Evolutionary conservation across 2,113 vertebrate species (phyloP).

Genomic region (Hyperopisus bebe): DNA sequence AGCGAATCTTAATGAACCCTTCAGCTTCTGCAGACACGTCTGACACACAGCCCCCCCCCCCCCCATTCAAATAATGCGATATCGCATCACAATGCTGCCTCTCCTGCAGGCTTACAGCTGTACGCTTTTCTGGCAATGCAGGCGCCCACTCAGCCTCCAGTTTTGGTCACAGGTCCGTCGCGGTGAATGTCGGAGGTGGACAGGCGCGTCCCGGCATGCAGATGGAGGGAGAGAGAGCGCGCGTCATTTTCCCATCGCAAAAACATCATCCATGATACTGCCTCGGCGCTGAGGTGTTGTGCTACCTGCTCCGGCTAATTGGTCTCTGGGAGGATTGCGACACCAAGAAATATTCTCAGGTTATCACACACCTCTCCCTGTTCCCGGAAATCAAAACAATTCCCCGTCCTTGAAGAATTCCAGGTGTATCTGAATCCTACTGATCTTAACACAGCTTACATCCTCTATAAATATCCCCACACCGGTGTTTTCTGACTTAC

Average conservation of each 20-base stretch:
- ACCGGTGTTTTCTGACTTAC: neutral
- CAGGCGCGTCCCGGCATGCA: neutral
- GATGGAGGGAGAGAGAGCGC: neutral
- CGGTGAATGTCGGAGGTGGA: neutral
- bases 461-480: neutral
- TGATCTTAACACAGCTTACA: slow-evolving; percentile 7
- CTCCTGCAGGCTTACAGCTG: neutral
- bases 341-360: neutral
- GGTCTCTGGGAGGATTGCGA: slow-evolving; percentile 37
- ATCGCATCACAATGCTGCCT: neutral
- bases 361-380: neutral
- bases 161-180: neutral
- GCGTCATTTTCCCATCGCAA: neutral
- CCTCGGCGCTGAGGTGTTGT: slow-evolving; percentile 24
- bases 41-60: neutral
- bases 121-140: neutral
- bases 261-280: slow-evolving; percentile 17
- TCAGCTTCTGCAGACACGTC: neutral
- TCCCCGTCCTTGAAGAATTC: slow-evolving; percentile 3
- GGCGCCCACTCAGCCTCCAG: neutral
- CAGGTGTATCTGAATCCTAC: neutral
- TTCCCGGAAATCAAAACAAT: slow-evolving; percentile 14
- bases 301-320: slow-evolving; percentile 46
- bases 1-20: neutral
- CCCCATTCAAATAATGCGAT: neutral